Percentiles rank a stretch among this genome's conserved stretches.
phyloP scores from a whole-genome alignment of 2,113 vertebrate species.

The Platysternon megacephalum region DNA sequence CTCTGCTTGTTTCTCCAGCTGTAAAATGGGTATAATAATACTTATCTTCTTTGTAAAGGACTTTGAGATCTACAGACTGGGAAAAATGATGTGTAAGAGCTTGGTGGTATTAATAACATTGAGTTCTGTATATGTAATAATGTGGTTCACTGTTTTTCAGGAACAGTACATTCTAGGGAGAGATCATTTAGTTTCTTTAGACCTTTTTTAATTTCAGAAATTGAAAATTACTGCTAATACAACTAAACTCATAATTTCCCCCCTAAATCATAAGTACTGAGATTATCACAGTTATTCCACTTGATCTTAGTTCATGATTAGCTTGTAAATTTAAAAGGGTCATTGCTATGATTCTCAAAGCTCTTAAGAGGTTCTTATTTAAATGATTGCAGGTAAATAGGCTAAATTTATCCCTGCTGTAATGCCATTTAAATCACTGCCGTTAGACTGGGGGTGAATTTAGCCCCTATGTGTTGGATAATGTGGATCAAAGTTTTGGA shows the following conservation, averaged over 20 bases:
- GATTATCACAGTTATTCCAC: neutral
- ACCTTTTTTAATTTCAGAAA: neutral
- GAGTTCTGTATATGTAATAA: neutral
- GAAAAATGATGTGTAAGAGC: neutral
- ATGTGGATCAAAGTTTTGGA: neutral
- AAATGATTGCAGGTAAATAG: neutral
- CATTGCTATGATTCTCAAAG: neutral
- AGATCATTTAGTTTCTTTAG: neutral
- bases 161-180: neutral
- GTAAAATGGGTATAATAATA: neutral
- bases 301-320: neutral
- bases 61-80: neutral
- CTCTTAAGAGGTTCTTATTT: neutral
- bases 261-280: neutral
- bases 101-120: neutral
- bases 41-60: neutral
- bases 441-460: neutral
- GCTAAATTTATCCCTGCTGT: neutral
- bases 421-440: neutral
- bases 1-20: neutral
- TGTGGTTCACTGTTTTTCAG: neutral
- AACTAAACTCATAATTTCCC: neutral
- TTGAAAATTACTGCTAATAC: neutral
- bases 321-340: neutral
- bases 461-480: neutral